Evolutionary conservation across 2,113 vertebrate species (phyloP).

Genomic region (Motacilla alba): DNA sequence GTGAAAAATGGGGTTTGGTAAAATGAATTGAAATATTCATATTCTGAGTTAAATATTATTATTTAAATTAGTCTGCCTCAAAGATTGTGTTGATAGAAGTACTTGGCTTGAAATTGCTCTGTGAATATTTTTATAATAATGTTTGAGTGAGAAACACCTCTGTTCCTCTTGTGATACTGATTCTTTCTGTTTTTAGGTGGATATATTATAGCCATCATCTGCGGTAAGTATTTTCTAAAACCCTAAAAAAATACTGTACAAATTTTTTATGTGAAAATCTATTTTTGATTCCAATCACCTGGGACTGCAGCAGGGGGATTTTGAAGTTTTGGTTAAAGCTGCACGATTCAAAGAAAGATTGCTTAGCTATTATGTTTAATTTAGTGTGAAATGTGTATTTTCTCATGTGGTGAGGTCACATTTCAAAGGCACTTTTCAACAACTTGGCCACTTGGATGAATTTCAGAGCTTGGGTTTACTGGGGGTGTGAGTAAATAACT

Average conservation of each 20-base stretch:
- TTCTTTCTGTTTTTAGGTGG: slow-evolving; percentile 25
- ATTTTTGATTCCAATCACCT: background rate
- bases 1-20: background rate
- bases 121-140: background rate
- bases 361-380: background rate
- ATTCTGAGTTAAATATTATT: background rate
- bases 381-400: background rate
- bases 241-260: rapidly evolving
- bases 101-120: background rate
- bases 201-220: background rate
- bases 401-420: background rate
- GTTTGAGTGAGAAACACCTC: background rate
- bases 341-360: background rate
- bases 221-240: slow-evolving; percentile 22
- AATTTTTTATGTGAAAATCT: background rate
- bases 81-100: background rate
- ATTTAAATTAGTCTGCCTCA: background rate
- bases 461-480: background rate
- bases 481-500: background rate
- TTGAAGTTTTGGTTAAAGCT: background rate
- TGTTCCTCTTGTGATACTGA: background rate
- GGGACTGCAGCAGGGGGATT: background rate
- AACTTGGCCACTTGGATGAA: background rate
- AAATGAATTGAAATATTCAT: background rate
- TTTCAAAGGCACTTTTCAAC: background rate